Percentiles rank a stretch among this genome's conserved stretches.
Conservation (phyloP, 1,140 invertebrate genomes). For the Trachelipus rathkii region DNA sequence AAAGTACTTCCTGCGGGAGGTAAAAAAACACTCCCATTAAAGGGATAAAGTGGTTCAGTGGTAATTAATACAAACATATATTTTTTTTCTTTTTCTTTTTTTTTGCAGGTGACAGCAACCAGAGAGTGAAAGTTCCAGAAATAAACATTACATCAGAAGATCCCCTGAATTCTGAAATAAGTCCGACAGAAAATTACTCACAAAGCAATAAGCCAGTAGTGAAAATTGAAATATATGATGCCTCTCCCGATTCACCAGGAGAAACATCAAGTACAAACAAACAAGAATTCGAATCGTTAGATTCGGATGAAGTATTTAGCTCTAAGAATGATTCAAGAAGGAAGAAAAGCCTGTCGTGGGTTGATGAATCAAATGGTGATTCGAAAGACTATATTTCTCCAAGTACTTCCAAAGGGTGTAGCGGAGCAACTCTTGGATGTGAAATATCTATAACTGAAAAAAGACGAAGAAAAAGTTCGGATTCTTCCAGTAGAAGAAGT, state of each 20-base stretch:
- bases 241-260: background rate
- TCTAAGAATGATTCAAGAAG: constrained; percentile 21
- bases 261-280: background rate
- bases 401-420: constrained; percentile 39
- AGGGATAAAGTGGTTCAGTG: no score
- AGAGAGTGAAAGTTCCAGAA: background rate
- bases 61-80: no score
- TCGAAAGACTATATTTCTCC: background rate
- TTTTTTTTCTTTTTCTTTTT: background rate
- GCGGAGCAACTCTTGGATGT: constrained; percentile 27
- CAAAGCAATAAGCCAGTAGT: background rate
- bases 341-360: constrained; percentile 43
- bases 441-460: constrained; percentile 18
- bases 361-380: constrained; percentile 24
- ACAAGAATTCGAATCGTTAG: background rate
- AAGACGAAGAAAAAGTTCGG: constrained; percentile 23
- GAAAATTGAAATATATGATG: background rate
- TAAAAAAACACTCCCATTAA: no score
- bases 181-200: background rate
- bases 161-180: background rate
- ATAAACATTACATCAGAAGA: background rate
- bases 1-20: no score
- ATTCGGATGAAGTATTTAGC: background rate
- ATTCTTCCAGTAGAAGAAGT: constrained; percentile 33
- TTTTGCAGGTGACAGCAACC: background rate